These are phyloP conservation scores for Prietella phreatophila DNA, from an alignment of 2,113 vertebrate species.

Conservation along the genomic window DNA sequence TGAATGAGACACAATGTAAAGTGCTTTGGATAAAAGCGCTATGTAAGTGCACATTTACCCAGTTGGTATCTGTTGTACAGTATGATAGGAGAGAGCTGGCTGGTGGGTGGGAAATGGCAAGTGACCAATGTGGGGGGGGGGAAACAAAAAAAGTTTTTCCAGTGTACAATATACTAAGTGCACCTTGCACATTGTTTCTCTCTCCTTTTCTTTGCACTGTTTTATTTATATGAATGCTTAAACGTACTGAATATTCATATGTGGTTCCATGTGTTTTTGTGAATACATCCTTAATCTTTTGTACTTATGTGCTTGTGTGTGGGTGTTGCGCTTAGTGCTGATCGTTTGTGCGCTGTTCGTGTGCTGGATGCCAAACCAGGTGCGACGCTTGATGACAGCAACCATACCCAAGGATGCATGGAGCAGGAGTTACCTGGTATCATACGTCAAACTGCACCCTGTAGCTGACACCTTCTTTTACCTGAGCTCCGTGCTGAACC, in stretches of 20 bases:
- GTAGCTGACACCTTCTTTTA: slow-evolving; percentile 90
- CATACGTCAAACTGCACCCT: slow-evolving; percentile 80
- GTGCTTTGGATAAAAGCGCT: too few relatives aligned
- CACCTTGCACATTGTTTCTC: not conserved
- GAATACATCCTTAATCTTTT: not conserved
- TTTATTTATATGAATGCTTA: not conserved
- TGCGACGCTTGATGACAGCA: slow-evolving; percentile 86
- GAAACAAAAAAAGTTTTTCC: not conserved
- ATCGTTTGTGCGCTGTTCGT: slow-evolving; percentile 81
- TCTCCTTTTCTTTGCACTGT: not conserved
- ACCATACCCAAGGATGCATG: slow-evolving; percentile 81
- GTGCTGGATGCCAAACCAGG: slow-evolving; percentile 93
- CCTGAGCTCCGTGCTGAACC: slow-evolving; percentile 92
- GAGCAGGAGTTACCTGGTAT: slow-evolving; percentile 76
- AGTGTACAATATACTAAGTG: not conserved
- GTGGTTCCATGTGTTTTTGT: not conserved
- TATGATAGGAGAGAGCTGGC: not conserved
- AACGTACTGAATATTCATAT: not conserved
- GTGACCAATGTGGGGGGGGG: not conserved
- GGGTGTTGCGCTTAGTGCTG: slow-evolving; percentile 71
- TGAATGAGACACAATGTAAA: too few relatives aligned
- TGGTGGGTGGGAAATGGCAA: not conserved
- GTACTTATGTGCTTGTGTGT: not conserved
- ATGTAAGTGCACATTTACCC: too few relatives aligned
- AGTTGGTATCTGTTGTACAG: not conserved